Percentiles rank a stretch among this genome's conserved stretches.
Conservation (phyloP, 2,797 vertebrate genomes). For the Clarias laeviceps region DNA sequence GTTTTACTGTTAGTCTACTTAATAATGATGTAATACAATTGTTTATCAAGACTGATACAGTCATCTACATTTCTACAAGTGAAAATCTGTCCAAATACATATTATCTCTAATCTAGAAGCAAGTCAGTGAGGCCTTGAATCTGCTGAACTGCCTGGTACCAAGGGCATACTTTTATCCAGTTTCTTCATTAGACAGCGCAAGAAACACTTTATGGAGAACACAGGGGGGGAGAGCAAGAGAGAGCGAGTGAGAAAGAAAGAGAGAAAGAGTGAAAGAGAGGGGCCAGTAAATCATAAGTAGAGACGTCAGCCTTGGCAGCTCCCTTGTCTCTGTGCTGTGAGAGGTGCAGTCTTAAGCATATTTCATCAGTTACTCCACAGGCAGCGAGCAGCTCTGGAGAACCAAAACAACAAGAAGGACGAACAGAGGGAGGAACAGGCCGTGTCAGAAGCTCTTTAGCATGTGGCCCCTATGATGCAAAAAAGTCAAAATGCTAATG, state of each 20-base stretch:
- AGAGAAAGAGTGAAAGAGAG: slow-evolving; percentile 30
- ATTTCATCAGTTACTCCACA: slow-evolving; percentile 51
- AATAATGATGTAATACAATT: slow-evolving; percentile 5
- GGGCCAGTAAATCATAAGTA: slow-evolving; percentile 52
- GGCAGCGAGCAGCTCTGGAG: slow-evolving; percentile 24
- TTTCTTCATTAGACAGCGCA: slow-evolving; percentile 74
- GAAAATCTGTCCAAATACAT: slow-evolving; percentile 41
- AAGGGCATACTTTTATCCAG: slow-evolving; percentile 67
- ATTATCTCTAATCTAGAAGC: slow-evolving; percentile 47
- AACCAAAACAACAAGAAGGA: slow-evolving; percentile 30
- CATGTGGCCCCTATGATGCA: slow-evolving; percentile 26
- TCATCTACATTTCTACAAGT: slow-evolving; percentile 14
- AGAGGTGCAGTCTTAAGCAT: slow-evolving; percentile 46
- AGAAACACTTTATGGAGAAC: slow-evolving; percentile 62
- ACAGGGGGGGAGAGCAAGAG: slow-evolving; percentile 41
- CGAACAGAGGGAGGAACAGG: slow-evolving; percentile 26
- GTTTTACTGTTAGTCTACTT: neutral
- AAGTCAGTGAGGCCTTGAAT: slow-evolving; percentile 65
- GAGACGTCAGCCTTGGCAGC: slow-evolving; percentile 56
- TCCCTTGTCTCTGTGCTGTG: slow-evolving; percentile 48
- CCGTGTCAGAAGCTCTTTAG: slow-evolving; percentile 47
- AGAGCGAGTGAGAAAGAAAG: slow-evolving; percentile 48
- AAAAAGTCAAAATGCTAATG: slow-evolving; percentile 43
- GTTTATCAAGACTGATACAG: slow-evolving; percentile 5
- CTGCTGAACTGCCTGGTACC: slow-evolving; percentile 72